These are phyloP conservation scores for Poecile montanus DNA, from an alignment of 2,797 vertebrate species.

Conservation along the genomic window DNA sequence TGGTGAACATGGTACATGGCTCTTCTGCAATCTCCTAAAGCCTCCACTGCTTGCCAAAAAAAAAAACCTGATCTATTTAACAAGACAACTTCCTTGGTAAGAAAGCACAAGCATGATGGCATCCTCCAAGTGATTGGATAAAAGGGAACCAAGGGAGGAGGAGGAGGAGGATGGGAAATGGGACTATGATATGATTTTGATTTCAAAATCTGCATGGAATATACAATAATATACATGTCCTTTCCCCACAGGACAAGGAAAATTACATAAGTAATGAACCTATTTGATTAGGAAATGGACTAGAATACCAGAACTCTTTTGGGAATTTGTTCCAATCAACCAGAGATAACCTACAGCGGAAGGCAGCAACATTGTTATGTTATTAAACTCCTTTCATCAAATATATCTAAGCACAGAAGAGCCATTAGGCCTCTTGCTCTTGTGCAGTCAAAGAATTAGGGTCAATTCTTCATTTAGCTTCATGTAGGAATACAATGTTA, in stretches of 20 bases:
- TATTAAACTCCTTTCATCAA: slow-evolving; percentile 1
- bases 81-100: background rate
- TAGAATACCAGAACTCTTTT: background rate
- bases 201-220: background rate
- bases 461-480: background rate
- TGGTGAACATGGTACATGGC: background rate
- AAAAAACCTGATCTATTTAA: background rate
- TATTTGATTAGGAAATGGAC: background rate
- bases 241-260: background rate
- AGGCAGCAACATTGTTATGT: background rate
- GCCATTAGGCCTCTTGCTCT: background rate
- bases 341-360: background rate
- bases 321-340: background rate
- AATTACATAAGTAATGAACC: background rate
- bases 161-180: background rate
- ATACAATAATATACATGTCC: background rate
- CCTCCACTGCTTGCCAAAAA: background rate
- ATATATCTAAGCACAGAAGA: background rate
- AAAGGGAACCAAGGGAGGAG: background rate
- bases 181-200: background rate
- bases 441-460: background rate
- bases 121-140: background rate
- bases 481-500: background rate
- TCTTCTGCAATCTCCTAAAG: background rate
- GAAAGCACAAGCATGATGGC: background rate